Base-by-base conservation (phyloP, 2,113 vertebrate genomes). In the Oryzias melastigma region DNA sequence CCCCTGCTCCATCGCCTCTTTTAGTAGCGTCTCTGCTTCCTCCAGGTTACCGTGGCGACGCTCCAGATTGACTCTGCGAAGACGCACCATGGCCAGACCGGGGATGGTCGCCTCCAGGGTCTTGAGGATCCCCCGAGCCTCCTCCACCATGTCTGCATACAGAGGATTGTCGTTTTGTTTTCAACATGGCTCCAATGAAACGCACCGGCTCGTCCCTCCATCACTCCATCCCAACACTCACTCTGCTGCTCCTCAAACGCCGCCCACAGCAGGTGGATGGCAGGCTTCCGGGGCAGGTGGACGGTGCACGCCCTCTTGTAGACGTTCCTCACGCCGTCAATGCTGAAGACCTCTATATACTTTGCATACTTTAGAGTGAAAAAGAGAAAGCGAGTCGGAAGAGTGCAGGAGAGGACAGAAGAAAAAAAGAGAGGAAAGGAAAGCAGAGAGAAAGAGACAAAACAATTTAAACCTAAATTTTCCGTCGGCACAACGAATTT, bases 171-270 rank as follows among this genome's bases (percentile, higher is more conserved):
- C 1, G 29, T 35, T 35, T 58, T 3, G 52, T 10, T 7, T 18
- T 62, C 3, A 57, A 16, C 7, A 3, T 7, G 19, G 0, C 27
- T 24, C 14, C 22, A 16, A 12, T 10, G 10, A 35, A 13, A 35
- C 7, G 6, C 8, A 8, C 29, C 10, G 6, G 25, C 25, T 27
- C 6, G 2, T 35, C 29, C 29, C n/a, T 47, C 19, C 15, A 14
- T 47, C 17, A 8, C 3, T 47, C 8, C 7, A 46, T 2, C 49
- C 25, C 19, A 7, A 27, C 20, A 54, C 92, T 92, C 87, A 99
- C 98, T 95, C 88, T 99, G 97, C 82, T 99, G 97, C 69, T 99
- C 98, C 83, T 99, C 98, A 73, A 98, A 99, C 27, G 95, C 98
- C 4, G 96, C 96, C 96, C 96, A 99, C 77, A 98, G 93, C 89